Evolutionary conservation across 2,888 invertebrate species (phyloP), one percentile per base, ranked within the genome.

Genomic region (Penaeus monodon): DNA sequence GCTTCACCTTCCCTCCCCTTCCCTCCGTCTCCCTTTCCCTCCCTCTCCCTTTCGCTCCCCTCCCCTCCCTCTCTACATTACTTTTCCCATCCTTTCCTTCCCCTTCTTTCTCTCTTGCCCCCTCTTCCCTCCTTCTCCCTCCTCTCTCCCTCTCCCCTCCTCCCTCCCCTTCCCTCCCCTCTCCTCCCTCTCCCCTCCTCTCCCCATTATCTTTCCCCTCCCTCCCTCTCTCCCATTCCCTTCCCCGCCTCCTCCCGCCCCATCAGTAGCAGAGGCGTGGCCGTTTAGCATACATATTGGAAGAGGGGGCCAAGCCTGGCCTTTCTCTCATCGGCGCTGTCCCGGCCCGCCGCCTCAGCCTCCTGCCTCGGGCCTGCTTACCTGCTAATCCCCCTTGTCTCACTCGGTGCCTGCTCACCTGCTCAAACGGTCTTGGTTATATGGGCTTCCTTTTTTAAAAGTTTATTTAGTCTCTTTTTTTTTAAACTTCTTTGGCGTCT

Each of bases 251-350:
- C 81, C 38, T 68, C 29, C 81, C 73, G 66, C 77, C 77, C 84
- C 84, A 85, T 85, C 85, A 85, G 78, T n/a, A 79, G 49, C n/a
- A 66, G 73, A 85, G 85, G 85, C 85, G 79, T 85, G 85, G 85
- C 85, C 85, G 85, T 85, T 85, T 85, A 85, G 85, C 85, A 85
- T 85, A 85, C 85, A 85, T 85, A 85, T 85, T 85, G 85, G 80
- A 85, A 74, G 74, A 80, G 85, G 85, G 80, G 44, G 44, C 44
- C 44, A 44, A 44, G 44, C 44, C 44, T 44, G 44, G 10, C 10
- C 44, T 44, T 64, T 74, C 63, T 29, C 74, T 22, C 63, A 12
- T 6, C 44, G 20, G 24, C 76, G 29, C 83, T 38, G 49, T 64
- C 76, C n/a, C 73, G 27, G 68, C 73, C 27, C 70, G n/a, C 17